A percentile compares a stretch with the other conserved stretches of the same genome.
These are phyloP conservation scores for Emmelina monodactyla DNA, from an alignment of 2,888 invertebrate species.

Conservation along the genomic window DNA sequence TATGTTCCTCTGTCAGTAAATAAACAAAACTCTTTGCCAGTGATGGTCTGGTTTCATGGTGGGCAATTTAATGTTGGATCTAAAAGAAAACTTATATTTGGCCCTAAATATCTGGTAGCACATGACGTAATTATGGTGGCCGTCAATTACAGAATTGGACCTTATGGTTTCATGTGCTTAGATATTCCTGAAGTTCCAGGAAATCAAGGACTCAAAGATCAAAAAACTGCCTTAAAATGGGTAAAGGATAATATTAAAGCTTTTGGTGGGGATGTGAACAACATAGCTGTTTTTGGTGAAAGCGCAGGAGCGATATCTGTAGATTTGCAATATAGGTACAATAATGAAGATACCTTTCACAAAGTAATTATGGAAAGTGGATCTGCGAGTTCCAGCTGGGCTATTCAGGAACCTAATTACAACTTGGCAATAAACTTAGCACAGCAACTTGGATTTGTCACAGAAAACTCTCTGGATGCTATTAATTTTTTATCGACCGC, in stretches of 20 bases:
- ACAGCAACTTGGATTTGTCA: slow-evolving; percentile 17
- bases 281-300: slow-evolving; percentile 17
- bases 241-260: slow-evolving; percentile 16
- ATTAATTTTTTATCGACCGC: slow-evolving; percentile 17
- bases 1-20: slow-evolving; percentile 16
- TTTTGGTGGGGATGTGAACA: slow-evolving; percentile 16
- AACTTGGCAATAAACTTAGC: slow-evolving; percentile 17
- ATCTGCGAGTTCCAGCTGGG: slow-evolving; percentile 16
- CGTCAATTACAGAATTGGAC: slow-evolving; percentile 18
- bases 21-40: slow-evolving; percentile 11
- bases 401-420: slow-evolving; percentile 13
- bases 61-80: slow-evolving; percentile 15
- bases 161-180: slow-evolving; percentile 20
- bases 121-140: slow-evolving; percentile 20
- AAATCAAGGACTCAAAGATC: slow-evolving; percentile 19
- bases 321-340: slow-evolving; percentile 25
- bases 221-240: slow-evolving; percentile 16
- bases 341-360: slow-evolving; percentile 27
- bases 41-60: slow-evolving; percentile 18
- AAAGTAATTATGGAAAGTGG: slow-evolving; percentile 35
- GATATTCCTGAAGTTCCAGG: slow-evolving; percentile 18
- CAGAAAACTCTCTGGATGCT: slow-evolving; percentile 17
- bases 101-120: slow-evolving; percentile 18
- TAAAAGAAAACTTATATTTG: slow-evolving; percentile 11
- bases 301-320: slow-evolving; percentile 15